phyloP scores from a whole-genome alignment of 1,140 invertebrate genomes.

The Drosophila repleta region DNA sequence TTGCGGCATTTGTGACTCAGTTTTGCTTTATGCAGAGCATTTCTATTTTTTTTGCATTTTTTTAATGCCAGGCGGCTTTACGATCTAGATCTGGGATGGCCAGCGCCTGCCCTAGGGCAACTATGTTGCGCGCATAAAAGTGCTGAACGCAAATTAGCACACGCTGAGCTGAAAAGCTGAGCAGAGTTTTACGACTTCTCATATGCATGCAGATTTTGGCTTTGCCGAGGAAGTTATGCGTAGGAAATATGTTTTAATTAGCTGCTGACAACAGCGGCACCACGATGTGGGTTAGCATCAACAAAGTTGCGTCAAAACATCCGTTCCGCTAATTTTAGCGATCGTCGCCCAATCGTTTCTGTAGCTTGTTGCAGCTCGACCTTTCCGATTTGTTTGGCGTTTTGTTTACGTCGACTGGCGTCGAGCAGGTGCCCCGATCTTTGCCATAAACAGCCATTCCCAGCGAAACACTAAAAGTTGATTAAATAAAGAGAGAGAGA shows the following conservation, averaged over 20 bases:
- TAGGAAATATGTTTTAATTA: conserved; percentile 78
- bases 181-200: conserved; percentile 67
- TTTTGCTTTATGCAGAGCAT: not conserved
- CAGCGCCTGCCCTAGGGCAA: conserved; percentile 39
- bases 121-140: conserved; percentile 71
- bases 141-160: conserved; percentile 64
- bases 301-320: conserved; percentile 72
- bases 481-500: not conserved
- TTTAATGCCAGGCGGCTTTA: conserved; percentile 71
- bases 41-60: conserved; percentile 23
- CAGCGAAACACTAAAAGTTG: not conserved
- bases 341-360: conserved; percentile 1
- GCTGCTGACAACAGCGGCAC: conserved; percentile 71
- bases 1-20: conserved; percentile 22
- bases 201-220: conserved; percentile 52
- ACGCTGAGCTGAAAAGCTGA: conserved; percentile 41
- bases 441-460: not conserved
- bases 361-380: conserved; percentile 18
- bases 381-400: conserved; percentile 45
- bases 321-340: conserved; percentile 62
- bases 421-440: conserved; percentile 33
- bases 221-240: conserved; percentile 71
- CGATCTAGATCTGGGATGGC: conserved; percentile 55
- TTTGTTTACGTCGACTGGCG: conserved; percentile 35
- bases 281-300: conserved; percentile 63